phyloP scores from a whole-genome alignment of 2,113 vertebrate species.

The Sphyrna mokarran region DNA sequence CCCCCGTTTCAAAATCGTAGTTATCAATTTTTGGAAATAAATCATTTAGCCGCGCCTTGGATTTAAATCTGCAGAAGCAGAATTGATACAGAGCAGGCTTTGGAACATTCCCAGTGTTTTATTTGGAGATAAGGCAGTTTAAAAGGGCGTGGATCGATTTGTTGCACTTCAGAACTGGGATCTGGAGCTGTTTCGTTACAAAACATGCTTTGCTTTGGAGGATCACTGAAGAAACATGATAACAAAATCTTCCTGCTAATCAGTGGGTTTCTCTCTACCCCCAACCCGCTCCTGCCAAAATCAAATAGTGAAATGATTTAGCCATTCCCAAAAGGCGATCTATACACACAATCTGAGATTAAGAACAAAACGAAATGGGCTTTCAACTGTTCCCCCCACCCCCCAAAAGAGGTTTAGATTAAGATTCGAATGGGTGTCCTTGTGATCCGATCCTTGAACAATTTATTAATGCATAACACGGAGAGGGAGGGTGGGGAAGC shows the following conservation, averaged over 20 bases:
- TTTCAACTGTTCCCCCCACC: not conserved
- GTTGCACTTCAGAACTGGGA: not conserved
- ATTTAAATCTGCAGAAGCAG: not conserved
- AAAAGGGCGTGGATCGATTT: slow-evolving; percentile 8
- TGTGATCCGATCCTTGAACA: not conserved
- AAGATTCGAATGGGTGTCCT: not conserved
- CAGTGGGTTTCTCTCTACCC: not conserved
- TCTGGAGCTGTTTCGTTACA: not conserved
- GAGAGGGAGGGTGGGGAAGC: not conserved
- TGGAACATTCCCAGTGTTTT: not conserved
- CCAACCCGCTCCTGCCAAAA: not conserved
- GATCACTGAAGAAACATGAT: not conserved
- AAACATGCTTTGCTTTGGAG: not conserved
- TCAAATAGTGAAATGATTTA: not conserved
- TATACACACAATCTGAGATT: not conserved
- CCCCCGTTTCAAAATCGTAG: not conserved
- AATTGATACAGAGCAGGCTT: not conserved
- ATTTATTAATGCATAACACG: no score
- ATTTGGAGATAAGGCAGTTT: not conserved
- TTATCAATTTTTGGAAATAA: not conserved
- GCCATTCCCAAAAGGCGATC: not conserved
- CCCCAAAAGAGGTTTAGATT: not conserved
- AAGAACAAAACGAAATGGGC: not conserved
- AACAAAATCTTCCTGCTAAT: not conserved
- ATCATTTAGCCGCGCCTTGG: not conserved